phyloP scores from a whole-genome alignment of 92 coral and sea anemone species.

The Zoanthus solanderi region DNA sequence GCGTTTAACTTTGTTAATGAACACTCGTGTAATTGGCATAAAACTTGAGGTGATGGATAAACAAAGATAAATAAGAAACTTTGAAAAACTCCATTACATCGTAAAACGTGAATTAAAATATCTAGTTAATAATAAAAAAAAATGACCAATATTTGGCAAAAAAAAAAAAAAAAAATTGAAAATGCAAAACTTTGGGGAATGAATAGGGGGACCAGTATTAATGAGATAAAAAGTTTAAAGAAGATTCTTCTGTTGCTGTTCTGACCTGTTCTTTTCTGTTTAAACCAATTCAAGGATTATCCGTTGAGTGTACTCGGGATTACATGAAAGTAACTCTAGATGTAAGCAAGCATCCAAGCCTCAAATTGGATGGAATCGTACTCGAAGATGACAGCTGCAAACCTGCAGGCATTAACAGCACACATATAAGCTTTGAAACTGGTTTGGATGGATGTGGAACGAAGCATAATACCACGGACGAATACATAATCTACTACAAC shows the following conservation, averaged over 20 bases:
- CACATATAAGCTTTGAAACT: conserved; percentile 41
- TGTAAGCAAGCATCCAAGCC: conserved; percentile 4
- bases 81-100: too few species aligned
- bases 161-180: too few species aligned
- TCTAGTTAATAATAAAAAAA: too few species aligned
- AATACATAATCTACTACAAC: conserved; percentile 72
- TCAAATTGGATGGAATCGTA: conserved; percentile 55
- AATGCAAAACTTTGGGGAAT: too few species aligned
- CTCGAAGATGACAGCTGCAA: conserved; percentile 67
- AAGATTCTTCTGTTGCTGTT: neutral
- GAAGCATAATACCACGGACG: conserved; percentile 64
- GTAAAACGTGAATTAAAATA: too few species aligned
- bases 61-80: too few species aligned
- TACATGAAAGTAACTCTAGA: conserved; percentile 65
- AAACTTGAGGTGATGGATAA: too few species aligned
- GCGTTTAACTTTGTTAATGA: too few species aligned
- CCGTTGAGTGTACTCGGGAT: conserved; percentile 66
- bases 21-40: too few species aligned
- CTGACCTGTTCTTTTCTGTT: neutral
- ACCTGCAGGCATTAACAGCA: neutral
- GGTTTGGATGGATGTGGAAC: conserved; percentile 74
- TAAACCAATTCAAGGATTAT: conserved; percentile 55
- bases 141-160: too few species aligned
- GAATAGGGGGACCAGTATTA: neutral
- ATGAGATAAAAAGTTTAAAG: neutral